A percentile compares a stretch with the other conserved stretches of the same genome.
These are phyloP conservation scores for Hymenochirus boettgeri DNA, from an alignment of 2,113 vertebrate species.

Conservation along the genomic window DNA sequence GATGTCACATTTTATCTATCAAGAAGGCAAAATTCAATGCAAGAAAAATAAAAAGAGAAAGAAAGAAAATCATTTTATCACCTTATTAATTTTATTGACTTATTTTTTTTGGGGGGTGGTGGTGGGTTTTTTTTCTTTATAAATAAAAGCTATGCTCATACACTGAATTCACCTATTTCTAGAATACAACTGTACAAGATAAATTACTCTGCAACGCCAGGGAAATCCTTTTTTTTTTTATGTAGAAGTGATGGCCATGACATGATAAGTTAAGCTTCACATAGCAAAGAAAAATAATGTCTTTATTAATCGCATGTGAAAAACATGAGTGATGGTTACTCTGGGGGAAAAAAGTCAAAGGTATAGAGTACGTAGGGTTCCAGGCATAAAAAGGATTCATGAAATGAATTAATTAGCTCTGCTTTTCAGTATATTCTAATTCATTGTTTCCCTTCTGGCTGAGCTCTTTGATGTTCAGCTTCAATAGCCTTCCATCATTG, in stretches of 20 bases:
- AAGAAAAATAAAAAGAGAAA: too few relatives aligned
- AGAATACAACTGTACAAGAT: background rate
- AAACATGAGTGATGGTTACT: conserved; percentile 14
- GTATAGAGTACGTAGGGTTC: conserved; percentile 15
- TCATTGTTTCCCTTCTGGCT: conserved; percentile 41
- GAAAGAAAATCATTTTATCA: too few relatives aligned
- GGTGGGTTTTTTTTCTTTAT: too few relatives aligned
- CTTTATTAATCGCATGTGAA: conserved; percentile 19
- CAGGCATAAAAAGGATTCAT: conserved; percentile 35
- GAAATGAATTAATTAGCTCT: conserved; percentile 40
- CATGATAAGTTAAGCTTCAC: background rate
- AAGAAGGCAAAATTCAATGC: too few relatives aligned
- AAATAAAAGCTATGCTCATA: too few relatives aligned
- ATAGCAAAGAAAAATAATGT: conserved; percentile 8
- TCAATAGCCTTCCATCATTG: conserved; percentile 36
- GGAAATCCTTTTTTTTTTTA: background rate
- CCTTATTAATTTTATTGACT: too few relatives aligned
- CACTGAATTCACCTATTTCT: background rate
- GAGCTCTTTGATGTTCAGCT: conserved; percentile 37
- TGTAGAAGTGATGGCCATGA: background rate
- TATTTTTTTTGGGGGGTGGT: too few relatives aligned
- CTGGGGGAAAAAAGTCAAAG: conserved; percentile 22
- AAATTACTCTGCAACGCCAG: background rate
- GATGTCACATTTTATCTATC: too few relatives aligned
- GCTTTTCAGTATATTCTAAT: conserved; percentile 34